A percentile compares a stretch with the other conserved stretches of the same genome.
Conservation (phyloP, 2,113 vertebrate species). For the Ellobius talpinus region DNA sequence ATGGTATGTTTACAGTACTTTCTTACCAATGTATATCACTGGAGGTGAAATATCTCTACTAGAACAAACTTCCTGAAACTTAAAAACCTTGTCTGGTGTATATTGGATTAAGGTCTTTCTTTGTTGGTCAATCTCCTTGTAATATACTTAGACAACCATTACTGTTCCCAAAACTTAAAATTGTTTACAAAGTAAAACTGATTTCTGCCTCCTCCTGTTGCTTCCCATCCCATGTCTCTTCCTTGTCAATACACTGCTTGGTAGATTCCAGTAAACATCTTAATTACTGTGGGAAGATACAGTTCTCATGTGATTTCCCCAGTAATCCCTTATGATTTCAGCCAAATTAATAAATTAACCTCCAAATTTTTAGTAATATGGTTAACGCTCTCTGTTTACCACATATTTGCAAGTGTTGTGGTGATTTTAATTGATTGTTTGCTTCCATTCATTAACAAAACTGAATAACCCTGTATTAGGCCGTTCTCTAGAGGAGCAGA, state of each 20-base stretch:
- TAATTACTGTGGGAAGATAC: neutral
- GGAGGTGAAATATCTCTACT: neutral
- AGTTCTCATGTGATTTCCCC: constrained; percentile 24
- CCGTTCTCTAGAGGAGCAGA: neutral
- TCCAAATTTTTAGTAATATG: neutral
- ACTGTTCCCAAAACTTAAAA: constrained; percentile 8
- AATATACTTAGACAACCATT: neutral
- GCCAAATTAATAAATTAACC: neutral
- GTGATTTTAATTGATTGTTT: neutral
- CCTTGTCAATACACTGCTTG: neutral
- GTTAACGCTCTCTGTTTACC: neutral
- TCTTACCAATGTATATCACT: neutral
- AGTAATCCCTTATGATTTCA: neutral
- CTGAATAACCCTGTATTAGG: neutral
- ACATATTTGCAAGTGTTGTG: neutral
- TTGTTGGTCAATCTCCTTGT: constrained; percentile 13
- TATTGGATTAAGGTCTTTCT: neutral
- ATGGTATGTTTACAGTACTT: neutral
- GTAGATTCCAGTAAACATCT: neutral
- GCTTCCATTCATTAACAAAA: neutral
- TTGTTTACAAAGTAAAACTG: neutral
- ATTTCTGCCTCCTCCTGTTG: neutral
- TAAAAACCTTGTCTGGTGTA: neutral
- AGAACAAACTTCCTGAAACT: neutral
- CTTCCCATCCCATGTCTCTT: neutral